These are phyloP conservation scores for Cassiopea xamachana DNA, from an alignment of 30 jellyfish, hydroid and myxozoan species.

Conservation along the genomic window DNA sequence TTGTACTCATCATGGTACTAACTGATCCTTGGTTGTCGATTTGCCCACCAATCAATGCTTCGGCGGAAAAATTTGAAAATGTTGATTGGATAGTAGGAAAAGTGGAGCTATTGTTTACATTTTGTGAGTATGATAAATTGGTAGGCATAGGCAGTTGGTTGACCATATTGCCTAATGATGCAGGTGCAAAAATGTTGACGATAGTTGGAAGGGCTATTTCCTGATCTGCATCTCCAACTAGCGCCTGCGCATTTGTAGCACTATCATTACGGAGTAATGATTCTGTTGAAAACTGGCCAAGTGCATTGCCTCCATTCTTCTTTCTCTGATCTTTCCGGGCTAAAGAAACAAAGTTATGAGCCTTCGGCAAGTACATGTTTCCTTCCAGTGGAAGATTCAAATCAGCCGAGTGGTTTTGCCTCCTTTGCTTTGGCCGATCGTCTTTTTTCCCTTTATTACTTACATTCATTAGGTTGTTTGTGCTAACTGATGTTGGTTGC, in stretches of 20 bases:
- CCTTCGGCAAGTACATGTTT: constrained; percentile 37
- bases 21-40: constrained; percentile 51
- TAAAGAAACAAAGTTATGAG: constrained; percentile 66
- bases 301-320: constrained; percentile 3
- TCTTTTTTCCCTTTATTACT: neutral
- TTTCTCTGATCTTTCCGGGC: constrained; percentile 43
- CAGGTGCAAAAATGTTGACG: constrained; percentile 92
- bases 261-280: constrained; percentile 46
- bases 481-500: neutral
- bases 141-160: constrained; percentile 41
- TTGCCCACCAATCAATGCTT: constrained; percentile 74
- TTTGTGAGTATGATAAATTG: constrained; percentile 18
- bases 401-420: neutral
- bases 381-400: constrained; percentile 2
- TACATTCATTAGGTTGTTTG: neutral
- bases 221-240: constrained; percentile 37
- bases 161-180: constrained; percentile 74
- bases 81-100: constrained; percentile 79
- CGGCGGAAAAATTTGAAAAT: constrained; percentile 93
- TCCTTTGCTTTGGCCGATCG: constrained; percentile 14
- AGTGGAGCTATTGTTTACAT: constrained; percentile 11
- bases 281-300: constrained; percentile 68
- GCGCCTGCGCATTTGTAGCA: constrained; percentile 12
- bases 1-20: neutral
- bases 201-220: constrained; percentile 85